Conservation (phyloP, 2,888 invertebrate genomes). For the Cyclophora punctaria region DNA sequence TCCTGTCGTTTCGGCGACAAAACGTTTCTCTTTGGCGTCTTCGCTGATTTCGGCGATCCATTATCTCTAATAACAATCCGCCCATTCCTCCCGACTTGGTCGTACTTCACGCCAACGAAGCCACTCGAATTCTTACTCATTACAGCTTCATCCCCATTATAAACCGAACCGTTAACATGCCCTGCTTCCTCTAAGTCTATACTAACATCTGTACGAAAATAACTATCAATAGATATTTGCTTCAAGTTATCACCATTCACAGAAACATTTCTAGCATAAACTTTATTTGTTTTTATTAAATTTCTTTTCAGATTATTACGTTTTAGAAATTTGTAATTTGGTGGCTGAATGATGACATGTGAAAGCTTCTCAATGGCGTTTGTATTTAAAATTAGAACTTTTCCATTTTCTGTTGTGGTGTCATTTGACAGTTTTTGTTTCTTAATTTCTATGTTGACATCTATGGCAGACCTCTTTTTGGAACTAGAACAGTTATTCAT, state of each 20-base stretch:
- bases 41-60: conserved; percentile 32
- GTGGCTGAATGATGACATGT: conserved; percentile 65
- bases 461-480: conserved; percentile 39
- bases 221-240: conserved; percentile 47
- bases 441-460: conserved; percentile 62
- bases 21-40: conserved; percentile 23
- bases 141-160: conserved; percentile 40
- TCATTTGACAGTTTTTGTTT: conserved; percentile 44
- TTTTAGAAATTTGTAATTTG: conserved; percentile 66
- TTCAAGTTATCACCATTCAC: conserved; percentile 31
- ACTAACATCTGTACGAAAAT: conserved; percentile 35
- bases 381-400: conserved; percentile 69
- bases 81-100: conserved; percentile 29
- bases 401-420: conserved; percentile 42
- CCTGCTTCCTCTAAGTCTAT: conserved; percentile 6
- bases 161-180: neutral
- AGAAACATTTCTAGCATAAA: conserved; percentile 36
- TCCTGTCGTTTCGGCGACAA: conserved; percentile 28
- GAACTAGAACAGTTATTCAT: conserved; percentile 25
- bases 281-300: conserved; percentile 37
- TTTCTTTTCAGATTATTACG: conserved; percentile 39
- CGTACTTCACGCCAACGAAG: conserved; percentile 40
- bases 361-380: conserved; percentile 61
- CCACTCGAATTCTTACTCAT: conserved; percentile 57
- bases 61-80: conserved; percentile 26